Conservation (phyloP, 2,113 vertebrate species). For the Vimba vimba region DNA sequence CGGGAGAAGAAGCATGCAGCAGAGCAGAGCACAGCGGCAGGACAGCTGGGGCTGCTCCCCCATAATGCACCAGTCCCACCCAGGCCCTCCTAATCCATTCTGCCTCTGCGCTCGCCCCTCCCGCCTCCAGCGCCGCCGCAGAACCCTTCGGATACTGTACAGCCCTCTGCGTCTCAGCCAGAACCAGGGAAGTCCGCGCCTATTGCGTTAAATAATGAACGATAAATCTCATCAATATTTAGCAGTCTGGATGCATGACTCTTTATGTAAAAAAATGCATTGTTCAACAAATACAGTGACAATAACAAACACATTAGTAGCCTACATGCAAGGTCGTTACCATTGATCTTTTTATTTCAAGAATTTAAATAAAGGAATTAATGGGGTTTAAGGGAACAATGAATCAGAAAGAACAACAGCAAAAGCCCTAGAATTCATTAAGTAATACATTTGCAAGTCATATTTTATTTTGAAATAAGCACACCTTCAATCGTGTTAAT, state of each 20-base stretch:
- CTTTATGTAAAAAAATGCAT: background rate
- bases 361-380: background rate
- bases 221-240: constrained; percentile 49
- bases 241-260: constrained; percentile 32
- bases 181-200: constrained; percentile 45
- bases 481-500: background rate
- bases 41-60: constrained; percentile 70
- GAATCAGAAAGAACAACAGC: background rate
- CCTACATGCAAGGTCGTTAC: background rate
- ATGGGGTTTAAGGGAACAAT: background rate
- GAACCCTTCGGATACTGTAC: constrained; percentile 44
- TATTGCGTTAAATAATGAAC: constrained; percentile 24
- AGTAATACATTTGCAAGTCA: background rate
- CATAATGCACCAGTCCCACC: constrained; percentile 69
- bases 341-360: background rate
- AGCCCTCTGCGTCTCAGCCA: constrained; percentile 12
- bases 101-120: constrained; percentile 32
- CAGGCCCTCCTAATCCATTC: constrained; percentile 44
- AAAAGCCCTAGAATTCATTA: background rate
- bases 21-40: constrained; percentile 63
- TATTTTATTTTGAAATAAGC: background rate
- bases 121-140: constrained; percentile 15
- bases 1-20: constrained; percentile 68
- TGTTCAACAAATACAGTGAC: background rate
- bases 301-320: background rate